phyloP scores from a whole-genome alignment of 2,888 invertebrate species.

The Drosophila bunnanda region DNA sequence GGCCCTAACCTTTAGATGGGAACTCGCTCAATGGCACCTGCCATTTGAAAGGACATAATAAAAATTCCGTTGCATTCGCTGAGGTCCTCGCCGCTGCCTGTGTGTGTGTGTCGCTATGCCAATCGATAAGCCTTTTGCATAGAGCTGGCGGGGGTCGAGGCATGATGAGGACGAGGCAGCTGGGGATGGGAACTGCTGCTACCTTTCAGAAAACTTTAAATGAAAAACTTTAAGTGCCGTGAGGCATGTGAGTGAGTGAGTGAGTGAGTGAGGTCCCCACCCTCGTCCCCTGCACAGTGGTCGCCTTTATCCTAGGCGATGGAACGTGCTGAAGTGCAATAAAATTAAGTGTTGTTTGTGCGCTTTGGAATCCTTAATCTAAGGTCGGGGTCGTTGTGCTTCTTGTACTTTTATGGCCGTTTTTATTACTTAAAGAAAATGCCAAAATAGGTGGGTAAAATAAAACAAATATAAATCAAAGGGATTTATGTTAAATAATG shows the following conservation, averaged over 20 bases:
- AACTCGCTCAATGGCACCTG: conserved; percentile 48
- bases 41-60: conserved; percentile 66
- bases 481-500: conserved; percentile 16
- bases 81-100: conserved; percentile 32
- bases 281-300: conserved; percentile 24
- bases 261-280: conserved; percentile 2
- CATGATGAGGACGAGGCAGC: not conserved
- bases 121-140: conserved; percentile 70
- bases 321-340: conserved; percentile 44
- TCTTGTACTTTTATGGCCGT: conserved; percentile 9
- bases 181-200: conserved; percentile 7
- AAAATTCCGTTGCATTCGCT: conserved; percentile 65
- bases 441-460: not conserved
- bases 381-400: conserved; percentile 8
- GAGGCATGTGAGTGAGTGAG: conserved; percentile 32
- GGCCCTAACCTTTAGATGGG: conserved; percentile 59
- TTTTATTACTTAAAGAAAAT: conserved; percentile 27
- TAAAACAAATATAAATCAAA: conserved; percentile 16
- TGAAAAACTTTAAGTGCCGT: conserved; percentile 74
- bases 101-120: conserved; percentile 69
- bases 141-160: conserved; percentile 19
- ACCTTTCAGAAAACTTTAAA: conserved; percentile 72
- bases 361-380: conserved; percentile 36
- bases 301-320: conserved; percentile 10
- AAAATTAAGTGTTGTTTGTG: conserved; percentile 35